phyloP scores from a whole-genome alignment of 2,797 vertebrate genomes.

The Siniperca obscura region DNA sequence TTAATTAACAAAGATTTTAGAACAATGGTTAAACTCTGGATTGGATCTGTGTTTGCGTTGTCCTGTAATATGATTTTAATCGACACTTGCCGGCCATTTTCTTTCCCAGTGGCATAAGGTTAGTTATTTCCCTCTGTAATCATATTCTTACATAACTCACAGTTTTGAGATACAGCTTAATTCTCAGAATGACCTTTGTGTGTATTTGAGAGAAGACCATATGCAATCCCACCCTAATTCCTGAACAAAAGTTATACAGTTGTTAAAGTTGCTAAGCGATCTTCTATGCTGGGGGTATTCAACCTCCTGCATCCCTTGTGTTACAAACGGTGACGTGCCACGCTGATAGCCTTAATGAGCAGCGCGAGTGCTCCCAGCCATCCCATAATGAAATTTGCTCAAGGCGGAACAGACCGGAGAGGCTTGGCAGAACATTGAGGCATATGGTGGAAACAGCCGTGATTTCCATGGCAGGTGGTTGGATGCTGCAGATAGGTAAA shows the following conservation, averaged over 20 bases:
- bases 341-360: conserved; percentile 93
- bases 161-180: conserved; percentile 1
- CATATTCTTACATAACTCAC: neutral
- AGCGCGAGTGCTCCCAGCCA: conserved; percentile 87
- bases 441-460: conserved; percentile 98
- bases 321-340: conserved; percentile 90
- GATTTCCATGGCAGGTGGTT: conserved; percentile 88
- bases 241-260: conserved; percentile 53
- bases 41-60: neutral
- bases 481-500: conserved; percentile 85
- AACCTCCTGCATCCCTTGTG: conserved; percentile 73
- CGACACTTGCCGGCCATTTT: conserved; percentile 1
- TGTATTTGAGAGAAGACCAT: conserved; percentile 33
- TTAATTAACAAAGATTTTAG: conserved; percentile 18
- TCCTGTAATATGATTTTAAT: conserved; percentile 20
- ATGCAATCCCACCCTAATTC: conserved; percentile 28
- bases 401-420: conserved; percentile 91
- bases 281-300: conserved; percentile 54
- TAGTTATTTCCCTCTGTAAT: neutral
- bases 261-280: conserved; percentile 61
- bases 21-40: neutral
- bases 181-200: conserved; percentile 14
- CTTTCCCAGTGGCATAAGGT: neutral
- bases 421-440: conserved; percentile 91
- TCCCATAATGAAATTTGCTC: conserved; percentile 95